Evolutionary conservation across 2,113 vertebrate genomes (phyloP).

Genomic region (Macquaria ambigua): DNA sequence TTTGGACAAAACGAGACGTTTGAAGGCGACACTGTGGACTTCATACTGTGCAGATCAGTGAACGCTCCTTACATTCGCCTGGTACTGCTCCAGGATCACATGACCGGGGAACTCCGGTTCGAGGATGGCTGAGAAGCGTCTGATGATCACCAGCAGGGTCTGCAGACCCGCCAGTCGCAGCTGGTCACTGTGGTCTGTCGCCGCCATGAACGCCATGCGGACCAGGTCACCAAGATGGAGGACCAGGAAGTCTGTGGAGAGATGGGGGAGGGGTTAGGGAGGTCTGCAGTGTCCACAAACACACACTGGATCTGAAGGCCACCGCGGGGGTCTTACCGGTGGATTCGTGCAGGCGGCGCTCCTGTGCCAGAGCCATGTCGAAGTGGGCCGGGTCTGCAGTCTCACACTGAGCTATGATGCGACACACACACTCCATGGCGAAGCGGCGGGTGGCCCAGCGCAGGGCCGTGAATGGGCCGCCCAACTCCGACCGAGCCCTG

Average conservation of each 20-base stretch:
- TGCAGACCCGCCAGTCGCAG: conserved; percentile 93
- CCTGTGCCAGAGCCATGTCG: conserved; percentile 90
- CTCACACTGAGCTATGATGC: conserved; percentile 90
- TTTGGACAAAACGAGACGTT: no score
- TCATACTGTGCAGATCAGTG: no score
- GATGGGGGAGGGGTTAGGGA: background rate
- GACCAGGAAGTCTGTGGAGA: conserved; percentile 90
- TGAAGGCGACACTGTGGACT: no score
- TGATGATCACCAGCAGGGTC: conserved; percentile 89
- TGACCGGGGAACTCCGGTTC: conserved; percentile 97
- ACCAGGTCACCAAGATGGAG: conserved; percentile 94
- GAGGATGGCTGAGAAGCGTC: conserved; percentile 88
- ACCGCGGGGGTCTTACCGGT: conserved; percentile 80
- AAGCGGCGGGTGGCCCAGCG: conserved; percentile 94
- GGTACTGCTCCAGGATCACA: conserved; percentile 95
- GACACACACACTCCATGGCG: conserved; percentile 91
- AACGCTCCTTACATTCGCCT: conserved; percentile 90
- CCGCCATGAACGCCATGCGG: conserved; percentile 97
- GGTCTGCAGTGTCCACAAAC: rapidly evolving
- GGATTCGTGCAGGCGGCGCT: conserved; percentile 88
- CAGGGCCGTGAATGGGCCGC: conserved; percentile 88
- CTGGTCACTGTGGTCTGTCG: conserved; percentile 93
- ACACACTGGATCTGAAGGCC: background rate
- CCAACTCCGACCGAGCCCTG: conserved; percentile 81
- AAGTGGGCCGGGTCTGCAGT: conserved; percentile 88